Evolutionary conservation across 2,888 invertebrate species (phyloP).

Genomic region (Lithophane socia): DNA sequence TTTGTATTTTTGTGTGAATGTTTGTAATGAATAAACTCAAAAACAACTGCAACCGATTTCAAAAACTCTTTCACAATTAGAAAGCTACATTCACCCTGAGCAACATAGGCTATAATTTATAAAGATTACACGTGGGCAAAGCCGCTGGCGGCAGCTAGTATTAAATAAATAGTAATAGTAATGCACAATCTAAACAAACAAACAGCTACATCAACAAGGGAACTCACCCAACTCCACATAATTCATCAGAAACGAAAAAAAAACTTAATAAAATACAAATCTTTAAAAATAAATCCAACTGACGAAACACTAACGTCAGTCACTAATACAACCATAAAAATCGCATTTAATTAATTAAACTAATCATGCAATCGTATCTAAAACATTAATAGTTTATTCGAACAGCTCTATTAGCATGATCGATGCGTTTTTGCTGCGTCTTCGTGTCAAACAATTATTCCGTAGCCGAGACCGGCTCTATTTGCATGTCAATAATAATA

Average conservation of each 20-base stretch:
- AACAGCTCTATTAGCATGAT: slow-evolving; percentile 63
- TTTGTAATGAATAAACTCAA: too few species aligned
- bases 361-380: slow-evolving; percentile 21
- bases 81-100: too few species aligned
- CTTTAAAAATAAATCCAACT: neutral
- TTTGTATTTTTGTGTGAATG: too few species aligned
- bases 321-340: slow-evolving; percentile 17
- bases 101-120: too few species aligned
- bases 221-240: neutral
- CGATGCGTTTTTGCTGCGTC: slow-evolving; percentile 47
- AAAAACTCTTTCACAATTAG: too few species aligned
- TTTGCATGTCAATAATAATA: slow-evolving; percentile 56
- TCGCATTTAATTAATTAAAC: slow-evolving; percentile 31
- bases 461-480: slow-evolving; percentile 51
- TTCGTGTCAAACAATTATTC: slow-evolving; percentile 68
- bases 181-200: too few species aligned
- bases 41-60: too few species aligned
- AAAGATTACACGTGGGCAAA: too few species aligned
- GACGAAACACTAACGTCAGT: neutral
- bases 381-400: slow-evolving; percentile 36
- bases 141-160: too few species aligned
- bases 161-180: neutral
- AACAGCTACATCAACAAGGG: too few species aligned
- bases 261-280: neutral
- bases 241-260: neutral